phyloP scores from a whole-genome alignment of 2,113 vertebrate genomes.

The Cygnus buccinator region DNA sequence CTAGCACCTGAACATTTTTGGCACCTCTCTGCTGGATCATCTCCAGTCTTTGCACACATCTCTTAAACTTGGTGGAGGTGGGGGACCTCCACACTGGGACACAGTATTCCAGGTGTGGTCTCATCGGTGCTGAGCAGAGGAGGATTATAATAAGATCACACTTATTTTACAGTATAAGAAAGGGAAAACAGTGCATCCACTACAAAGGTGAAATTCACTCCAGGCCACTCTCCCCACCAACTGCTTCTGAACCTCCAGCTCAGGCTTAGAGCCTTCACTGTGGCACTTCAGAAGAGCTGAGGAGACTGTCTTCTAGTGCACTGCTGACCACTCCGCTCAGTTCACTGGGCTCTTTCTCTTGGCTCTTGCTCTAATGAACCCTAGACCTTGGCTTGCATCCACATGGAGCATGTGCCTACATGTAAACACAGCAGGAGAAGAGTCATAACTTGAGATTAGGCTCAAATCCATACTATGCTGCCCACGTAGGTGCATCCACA shows the following conservation, averaged over 20 bases:
- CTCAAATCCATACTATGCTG: neutral
- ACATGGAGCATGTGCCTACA: neutral
- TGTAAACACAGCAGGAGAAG: neutral
- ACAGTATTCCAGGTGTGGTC: neutral
- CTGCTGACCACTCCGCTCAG: neutral
- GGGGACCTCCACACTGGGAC: neutral
- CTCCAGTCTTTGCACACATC: neutral
- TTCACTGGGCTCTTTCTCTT: neutral
- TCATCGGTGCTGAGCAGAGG: neutral
- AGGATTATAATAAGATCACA: neutral
- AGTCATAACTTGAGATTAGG: neutral
- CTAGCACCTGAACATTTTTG: neutral
- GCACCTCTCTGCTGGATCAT: neutral
- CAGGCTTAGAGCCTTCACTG: neutral
- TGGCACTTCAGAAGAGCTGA: neutral
- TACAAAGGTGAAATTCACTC: neutral
- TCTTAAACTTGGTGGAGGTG: neutral
- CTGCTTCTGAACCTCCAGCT: neutral
- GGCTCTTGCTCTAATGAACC: neutral
- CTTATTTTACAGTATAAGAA: neutral
- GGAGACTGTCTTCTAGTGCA: neutral
- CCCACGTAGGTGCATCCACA: neutral
- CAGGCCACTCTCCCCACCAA: neutral
- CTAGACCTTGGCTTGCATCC: neutral
- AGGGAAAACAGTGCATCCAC: neutral